phyloP scores from a whole-genome alignment of 2,888 invertebrate species.

The Brassicogethes aeneus region DNA sequence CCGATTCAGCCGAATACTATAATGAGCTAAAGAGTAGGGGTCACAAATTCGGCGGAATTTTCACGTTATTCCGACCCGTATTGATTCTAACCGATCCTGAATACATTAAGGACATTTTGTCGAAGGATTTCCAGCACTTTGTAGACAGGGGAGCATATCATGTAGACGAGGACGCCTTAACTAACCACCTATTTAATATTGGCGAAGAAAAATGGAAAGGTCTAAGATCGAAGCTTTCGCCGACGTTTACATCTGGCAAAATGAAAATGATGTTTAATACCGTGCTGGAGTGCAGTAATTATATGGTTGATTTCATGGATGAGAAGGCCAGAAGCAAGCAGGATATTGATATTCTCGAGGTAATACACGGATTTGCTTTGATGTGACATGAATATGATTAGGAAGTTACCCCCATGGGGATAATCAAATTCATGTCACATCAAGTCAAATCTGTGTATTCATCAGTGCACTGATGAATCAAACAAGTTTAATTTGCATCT shows the following conservation, averaged over 20 bases:
- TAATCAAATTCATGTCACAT: too few relatives aligned
- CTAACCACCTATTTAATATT: neutral
- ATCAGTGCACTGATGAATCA: too few relatives aligned
- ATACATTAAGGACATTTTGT: conserved; percentile 21
- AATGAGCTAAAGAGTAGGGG: conserved; percentile 16
- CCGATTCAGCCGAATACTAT: conserved; percentile 17
- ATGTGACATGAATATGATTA: too few relatives aligned
- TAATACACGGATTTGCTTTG: too few relatives aligned
- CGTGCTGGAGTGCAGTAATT: conserved; percentile 26
- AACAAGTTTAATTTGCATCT: too few relatives aligned
- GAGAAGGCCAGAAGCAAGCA: conserved; percentile 15
- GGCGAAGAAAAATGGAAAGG: conserved; percentile 33
- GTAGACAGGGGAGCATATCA: neutral
- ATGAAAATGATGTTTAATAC: conserved; percentile 38
- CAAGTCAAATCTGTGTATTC: too few relatives aligned
- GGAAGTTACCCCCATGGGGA: too few relatives aligned
- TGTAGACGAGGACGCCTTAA: neutral
- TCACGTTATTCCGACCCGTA: conserved; percentile 15
- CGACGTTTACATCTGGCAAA: conserved; percentile 41
- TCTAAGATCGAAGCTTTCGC: conserved; percentile 32
- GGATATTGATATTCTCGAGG: conserved; percentile 39
- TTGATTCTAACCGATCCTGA: conserved; percentile 26
- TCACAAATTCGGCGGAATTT: conserved; percentile 19
- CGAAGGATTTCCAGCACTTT: conserved; percentile 14
- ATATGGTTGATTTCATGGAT: conserved; percentile 24